Conservation (phyloP, 1,140 invertebrate genomes). For the Drosophila carrolli region DNA sequence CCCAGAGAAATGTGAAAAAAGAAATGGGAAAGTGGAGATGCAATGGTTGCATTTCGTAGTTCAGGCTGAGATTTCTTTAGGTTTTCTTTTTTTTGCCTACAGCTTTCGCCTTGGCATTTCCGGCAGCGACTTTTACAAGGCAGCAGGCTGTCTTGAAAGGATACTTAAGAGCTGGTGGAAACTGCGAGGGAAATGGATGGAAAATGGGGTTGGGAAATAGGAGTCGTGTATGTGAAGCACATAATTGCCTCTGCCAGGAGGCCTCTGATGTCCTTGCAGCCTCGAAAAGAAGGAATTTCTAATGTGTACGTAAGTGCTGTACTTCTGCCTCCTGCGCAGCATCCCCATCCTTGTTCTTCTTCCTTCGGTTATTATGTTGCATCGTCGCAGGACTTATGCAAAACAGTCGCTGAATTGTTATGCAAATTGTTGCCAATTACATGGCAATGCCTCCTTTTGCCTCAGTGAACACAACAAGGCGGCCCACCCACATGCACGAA, state of each 20-base stretch:
- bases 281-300: constrained; percentile 75
- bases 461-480: constrained; percentile 22
- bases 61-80: constrained; percentile 61
- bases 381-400: constrained; percentile 77
- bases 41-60: constrained; percentile 63
- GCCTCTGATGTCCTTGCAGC: constrained; percentile 48
- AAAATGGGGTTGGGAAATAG: background rate
- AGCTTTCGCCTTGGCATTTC: constrained; percentile 66
- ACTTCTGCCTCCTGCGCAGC: constrained; percentile 34
- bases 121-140: constrained; percentile 72
- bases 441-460: constrained; percentile 67
- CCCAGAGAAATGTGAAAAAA: background rate
- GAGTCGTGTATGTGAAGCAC: constrained; percentile 60
- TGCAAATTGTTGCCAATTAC: constrained; percentile 82
- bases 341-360: constrained; percentile 9
- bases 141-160: constrained; percentile 54
- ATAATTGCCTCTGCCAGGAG: constrained; percentile 73
- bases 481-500: constrained; percentile 5
- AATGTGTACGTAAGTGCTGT: constrained; percentile 78
- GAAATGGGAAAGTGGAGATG: constrained; percentile 18
- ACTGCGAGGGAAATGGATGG: constrained; percentile 15
- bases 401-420: constrained; percentile 83
- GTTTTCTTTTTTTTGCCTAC: constrained; percentile 5
- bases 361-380: constrained; percentile 72
- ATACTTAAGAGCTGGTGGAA: constrained; percentile 17